Percentiles rank a stretch among this genome's conserved stretches.
Evolutionary conservation across 2,113 vertebrate species (phyloP).

Genomic region (Hystrix brachyura): DNA sequence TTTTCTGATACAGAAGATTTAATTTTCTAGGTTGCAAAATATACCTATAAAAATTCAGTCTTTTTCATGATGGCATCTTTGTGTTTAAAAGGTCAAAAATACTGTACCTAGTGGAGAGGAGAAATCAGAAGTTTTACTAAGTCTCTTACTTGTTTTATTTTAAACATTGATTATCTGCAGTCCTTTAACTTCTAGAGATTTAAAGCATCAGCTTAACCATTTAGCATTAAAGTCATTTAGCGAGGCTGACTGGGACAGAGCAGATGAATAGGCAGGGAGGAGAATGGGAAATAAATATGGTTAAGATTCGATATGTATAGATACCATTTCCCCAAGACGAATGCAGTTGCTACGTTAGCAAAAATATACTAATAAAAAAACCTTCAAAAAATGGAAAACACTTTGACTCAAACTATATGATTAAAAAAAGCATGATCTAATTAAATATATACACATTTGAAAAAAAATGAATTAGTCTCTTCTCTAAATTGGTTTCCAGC

Average conservation of each 20-base stretch:
- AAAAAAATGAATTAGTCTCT: background rate
- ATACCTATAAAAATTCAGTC: background rate
- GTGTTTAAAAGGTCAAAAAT: background rate
- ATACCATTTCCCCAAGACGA: background rate
- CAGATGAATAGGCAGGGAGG: background rate
- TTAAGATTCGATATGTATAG: background rate
- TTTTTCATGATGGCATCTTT: background rate
- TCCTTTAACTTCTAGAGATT: background rate
- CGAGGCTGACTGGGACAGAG: background rate
- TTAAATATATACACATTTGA: background rate
- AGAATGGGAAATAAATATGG: background rate
- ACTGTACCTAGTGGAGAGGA: background rate
- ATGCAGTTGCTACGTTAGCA: background rate
- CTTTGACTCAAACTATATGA: background rate
- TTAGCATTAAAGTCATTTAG: background rate
- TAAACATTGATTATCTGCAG: background rate
- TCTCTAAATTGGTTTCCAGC: background rate
- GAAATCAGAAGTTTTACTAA: background rate
- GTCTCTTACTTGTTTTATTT: background rate
- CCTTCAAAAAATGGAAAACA: background rate
- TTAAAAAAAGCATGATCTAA: background rate
- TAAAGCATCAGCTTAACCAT: background rate
- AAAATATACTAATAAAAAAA: background rate
- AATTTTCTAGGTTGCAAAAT: slow-evolving; percentile 9
- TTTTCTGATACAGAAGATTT: background rate